A percentile compares a stretch with the other conserved stretches of the same genome.
These are phyloP conservation scores for Neostethus bicornis DNA, from an alignment of 2,797 vertebrate species.

Conservation along the genomic window DNA sequence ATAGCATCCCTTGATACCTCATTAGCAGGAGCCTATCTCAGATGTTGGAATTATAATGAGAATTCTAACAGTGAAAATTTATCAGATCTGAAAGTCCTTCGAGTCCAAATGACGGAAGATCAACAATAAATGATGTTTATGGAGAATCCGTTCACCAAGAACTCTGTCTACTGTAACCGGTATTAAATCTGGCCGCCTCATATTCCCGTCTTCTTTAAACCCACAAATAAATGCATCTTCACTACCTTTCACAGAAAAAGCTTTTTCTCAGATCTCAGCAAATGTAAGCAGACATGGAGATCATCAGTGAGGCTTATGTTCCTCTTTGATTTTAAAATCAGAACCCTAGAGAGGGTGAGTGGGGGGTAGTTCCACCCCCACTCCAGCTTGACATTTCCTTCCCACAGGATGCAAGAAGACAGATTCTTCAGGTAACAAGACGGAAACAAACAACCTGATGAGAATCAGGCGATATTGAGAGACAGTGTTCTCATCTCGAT, in stretches of 20 bases:
- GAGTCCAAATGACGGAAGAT: constrained; percentile 1
- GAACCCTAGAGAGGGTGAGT: constrained; percentile 5
- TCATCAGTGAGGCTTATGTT: constrained; percentile 34
- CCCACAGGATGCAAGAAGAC: constrained; percentile 36
- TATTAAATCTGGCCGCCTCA: constrained; percentile 17
- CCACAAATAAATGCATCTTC: constrained; percentile 9
- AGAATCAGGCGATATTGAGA: constrained; percentile 22
- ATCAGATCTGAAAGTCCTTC: neutral
- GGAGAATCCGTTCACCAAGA: constrained; percentile 3
- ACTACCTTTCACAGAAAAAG: constrained; percentile 23
- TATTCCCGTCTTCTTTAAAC: constrained; percentile 7
- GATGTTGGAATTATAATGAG: constrained; percentile 6
- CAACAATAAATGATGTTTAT: neutral
- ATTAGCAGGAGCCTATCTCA: neutral
- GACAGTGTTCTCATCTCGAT: constrained; percentile 14
- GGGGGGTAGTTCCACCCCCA: constrained; percentile 22
- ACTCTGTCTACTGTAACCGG: neutral
- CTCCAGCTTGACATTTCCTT: constrained; percentile 36
- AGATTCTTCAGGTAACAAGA: constrained; percentile 32
- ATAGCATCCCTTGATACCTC: neutral
- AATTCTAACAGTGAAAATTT: neutral
- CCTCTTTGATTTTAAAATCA: constrained; percentile 39
- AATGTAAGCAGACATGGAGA: constrained; percentile 33
- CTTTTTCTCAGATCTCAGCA: constrained; percentile 38
- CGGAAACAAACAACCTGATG: constrained; percentile 25